These are phyloP conservation scores for Lasius fuliginosus DNA, from an alignment of 2,888 invertebrate species.

Conservation along the genomic window DNA sequence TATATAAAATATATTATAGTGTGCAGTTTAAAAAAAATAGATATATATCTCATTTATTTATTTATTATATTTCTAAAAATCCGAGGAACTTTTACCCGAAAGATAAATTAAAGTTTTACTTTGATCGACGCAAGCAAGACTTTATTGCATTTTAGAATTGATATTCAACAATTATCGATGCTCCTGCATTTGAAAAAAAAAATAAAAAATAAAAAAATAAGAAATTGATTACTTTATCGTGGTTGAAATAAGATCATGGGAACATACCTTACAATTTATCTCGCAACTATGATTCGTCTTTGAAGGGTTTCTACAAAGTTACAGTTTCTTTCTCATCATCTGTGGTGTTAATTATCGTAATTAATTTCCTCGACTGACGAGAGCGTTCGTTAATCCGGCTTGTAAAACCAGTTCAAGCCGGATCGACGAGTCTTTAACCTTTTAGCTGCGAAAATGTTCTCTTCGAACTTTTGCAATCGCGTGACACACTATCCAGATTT, in stretches of 20 bases:
- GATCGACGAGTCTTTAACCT: not conserved
- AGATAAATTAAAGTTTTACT: not conserved
- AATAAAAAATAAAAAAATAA: not conserved
- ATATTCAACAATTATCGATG: not conserved
- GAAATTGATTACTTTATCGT: not conserved
- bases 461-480: not conserved
- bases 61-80: not conserved
- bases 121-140: not conserved
- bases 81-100: not conserved
- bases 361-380: constrained; percentile 7
- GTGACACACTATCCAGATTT: not conserved
- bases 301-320: not conserved
- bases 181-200: not conserved
- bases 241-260: not conserved
- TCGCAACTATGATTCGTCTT: not conserved
- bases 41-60: not conserved
- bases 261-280: not conserved
- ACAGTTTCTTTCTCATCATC: not conserved
- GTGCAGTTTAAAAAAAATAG: not conserved
- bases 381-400: not conserved
- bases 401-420: not conserved
- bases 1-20: no score
- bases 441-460: not conserved
- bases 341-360: constrained; percentile 10
- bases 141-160: not conserved